Evolutionary conservation across 23 tunicate species (phyloP).

Genomic region (Botrylloides violaceus): DNA sequence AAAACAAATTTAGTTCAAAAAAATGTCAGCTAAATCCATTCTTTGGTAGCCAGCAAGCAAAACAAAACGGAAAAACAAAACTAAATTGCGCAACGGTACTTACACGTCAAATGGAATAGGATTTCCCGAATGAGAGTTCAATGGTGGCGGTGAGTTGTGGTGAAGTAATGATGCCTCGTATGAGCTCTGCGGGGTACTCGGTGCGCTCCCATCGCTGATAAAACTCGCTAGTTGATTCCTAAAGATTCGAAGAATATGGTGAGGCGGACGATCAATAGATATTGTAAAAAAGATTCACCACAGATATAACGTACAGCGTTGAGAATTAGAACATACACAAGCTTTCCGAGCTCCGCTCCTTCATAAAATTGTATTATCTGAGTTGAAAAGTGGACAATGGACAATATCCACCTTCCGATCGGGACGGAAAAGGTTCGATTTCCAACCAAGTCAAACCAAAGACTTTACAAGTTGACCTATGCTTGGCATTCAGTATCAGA

Average conservation of each 20-base stretch:
- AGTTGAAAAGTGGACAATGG: too few relatives aligned
- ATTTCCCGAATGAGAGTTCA: constrained; percentile 28
- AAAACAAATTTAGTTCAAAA: background rate
- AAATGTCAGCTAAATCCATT: background rate
- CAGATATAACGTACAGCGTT: too few relatives aligned
- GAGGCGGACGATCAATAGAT: background rate
- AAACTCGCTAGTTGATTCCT: background rate
- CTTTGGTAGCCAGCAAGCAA: background rate
- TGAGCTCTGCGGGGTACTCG: constrained; percentile 70
- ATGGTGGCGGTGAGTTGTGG: constrained; percentile 70
- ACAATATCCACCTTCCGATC: too few relatives aligned
- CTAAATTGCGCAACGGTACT: constrained; percentile 11
- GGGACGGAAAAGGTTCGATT: too few relatives aligned
- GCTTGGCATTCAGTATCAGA: too few relatives aligned
- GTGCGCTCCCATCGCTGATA: constrained; percentile 76
- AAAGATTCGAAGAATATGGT: background rate
- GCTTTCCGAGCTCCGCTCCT: too few relatives aligned
- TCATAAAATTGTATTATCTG: too few relatives aligned
- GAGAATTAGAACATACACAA: too few relatives aligned
- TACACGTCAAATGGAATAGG: constrained; percentile 67
- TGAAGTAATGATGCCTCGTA: constrained; percentile 55
- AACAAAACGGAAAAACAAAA: background rate
- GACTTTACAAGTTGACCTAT: too few relatives aligned
- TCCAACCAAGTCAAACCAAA: too few relatives aligned
- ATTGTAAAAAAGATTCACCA: background rate